Percentiles rank a stretch among this genome's conserved stretches.
phyloP scores from a whole-genome alignment of 2,113 vertebrate genomes.

The Nannospalax galili region DNA sequence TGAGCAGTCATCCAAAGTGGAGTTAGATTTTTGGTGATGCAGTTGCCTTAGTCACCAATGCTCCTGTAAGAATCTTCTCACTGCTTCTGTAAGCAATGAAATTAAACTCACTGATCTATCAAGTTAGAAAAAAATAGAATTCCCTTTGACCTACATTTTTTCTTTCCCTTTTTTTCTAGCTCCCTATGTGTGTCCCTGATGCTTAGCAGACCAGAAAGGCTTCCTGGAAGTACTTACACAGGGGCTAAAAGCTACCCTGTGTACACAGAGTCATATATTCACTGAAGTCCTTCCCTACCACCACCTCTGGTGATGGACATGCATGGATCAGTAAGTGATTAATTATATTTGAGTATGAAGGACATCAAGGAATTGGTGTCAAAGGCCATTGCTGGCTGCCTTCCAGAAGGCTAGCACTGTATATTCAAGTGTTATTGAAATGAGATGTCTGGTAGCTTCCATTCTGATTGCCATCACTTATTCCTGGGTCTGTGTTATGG shows the following conservation, averaged over 20 bases:
- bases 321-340: background rate
- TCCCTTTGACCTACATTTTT: background rate
- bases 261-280: background rate
- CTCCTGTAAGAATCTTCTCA: background rate
- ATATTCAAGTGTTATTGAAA: conserved; percentile 26
- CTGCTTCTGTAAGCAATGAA: too few relatives aligned
- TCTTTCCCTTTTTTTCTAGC: background rate
- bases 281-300: background rate
- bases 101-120: background rate
- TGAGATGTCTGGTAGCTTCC: background rate
- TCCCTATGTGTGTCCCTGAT: background rate
- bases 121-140: background rate
- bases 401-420: background rate
- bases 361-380: background rate
- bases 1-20: background rate
- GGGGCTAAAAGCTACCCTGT: background rate
- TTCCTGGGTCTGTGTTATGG: background rate
- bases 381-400: background rate
- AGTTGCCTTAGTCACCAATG: background rate
- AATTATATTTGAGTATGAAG: background rate
- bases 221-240: background rate
- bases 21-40: background rate
- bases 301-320: background rate
- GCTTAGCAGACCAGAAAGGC: background rate
- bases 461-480: background rate